Percentiles rank a stretch among this genome's conserved stretches.
phyloP scores from a whole-genome alignment of 2,888 invertebrate genomes.

The Deroplatys truncata region DNA sequence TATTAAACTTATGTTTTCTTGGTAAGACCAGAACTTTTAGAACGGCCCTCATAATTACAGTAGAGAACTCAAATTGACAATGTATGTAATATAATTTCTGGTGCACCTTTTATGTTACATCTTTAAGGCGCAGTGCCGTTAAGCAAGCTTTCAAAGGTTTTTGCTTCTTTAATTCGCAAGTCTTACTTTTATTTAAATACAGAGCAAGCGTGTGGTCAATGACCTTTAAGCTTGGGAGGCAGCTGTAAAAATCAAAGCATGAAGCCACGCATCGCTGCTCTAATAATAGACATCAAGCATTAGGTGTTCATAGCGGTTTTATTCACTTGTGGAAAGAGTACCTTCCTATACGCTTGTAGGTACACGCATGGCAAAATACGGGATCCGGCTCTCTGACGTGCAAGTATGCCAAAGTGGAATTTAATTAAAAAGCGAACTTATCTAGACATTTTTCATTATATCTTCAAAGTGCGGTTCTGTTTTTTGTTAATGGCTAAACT shows the following conservation, averaged over 20 bases:
- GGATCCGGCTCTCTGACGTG: background rate
- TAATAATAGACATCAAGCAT: background rate
- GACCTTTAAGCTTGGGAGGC: background rate
- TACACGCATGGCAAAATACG: background rate
- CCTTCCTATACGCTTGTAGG: background rate
- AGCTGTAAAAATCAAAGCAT: background rate
- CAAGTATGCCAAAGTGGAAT: background rate
- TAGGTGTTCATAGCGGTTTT: background rate
- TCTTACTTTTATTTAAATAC: background rate
- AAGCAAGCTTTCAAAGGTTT: no score
- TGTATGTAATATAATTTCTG: no score
- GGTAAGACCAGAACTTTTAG: no score
- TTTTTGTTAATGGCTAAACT: background rate
- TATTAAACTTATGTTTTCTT: no score
- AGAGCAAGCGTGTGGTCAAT: background rate
- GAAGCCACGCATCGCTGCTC: background rate
- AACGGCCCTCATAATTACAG: no score
- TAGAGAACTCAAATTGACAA: no score
- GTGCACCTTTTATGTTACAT: no score
- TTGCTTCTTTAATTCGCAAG: background rate
- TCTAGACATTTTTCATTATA: background rate
- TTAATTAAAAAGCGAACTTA: slow-evolving; percentile 2
- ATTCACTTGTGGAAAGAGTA: background rate
- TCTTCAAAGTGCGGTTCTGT: background rate
- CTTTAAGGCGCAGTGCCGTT: no score